These are phyloP conservation scores for Tetramorium alpestre DNA, from an alignment of 1,140 invertebrate genomes.

Conservation along the genomic window DNA sequence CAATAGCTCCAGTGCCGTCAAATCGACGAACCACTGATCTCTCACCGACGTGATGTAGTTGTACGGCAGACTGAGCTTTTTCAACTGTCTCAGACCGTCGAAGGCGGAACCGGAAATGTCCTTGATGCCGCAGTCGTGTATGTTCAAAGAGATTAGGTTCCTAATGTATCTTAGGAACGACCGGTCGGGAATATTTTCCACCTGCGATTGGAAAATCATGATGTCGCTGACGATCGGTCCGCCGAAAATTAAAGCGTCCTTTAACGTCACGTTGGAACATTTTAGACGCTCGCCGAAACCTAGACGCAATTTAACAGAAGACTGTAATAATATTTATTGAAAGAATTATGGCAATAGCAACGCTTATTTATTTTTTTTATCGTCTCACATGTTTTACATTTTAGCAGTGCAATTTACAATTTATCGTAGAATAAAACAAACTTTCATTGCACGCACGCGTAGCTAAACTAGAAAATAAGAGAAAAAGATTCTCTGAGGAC, in stretches of 20 bases:
- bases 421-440: not conserved
- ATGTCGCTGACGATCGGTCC: constrained; percentile 58
- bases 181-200: constrained; percentile 63
- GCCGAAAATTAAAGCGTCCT: constrained; percentile 35
- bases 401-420: not conserved
- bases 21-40: constrained; percentile 72
- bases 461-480: constrained; percentile 2
- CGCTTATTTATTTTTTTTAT: not conserved
- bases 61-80: constrained; percentile 75
- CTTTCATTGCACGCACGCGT: not conserved
- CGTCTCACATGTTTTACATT: not conserved
- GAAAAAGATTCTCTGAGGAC: not conserved
- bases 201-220: constrained; percentile 72
- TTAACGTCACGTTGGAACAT: constrained; percentile 73
- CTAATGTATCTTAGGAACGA: constrained; percentile 67
- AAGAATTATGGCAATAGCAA: not conserved
- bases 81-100: constrained; percentile 61
- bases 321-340: not conserved
- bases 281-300: constrained; percentile 68
- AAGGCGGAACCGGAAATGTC: constrained; percentile 75
- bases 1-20: constrained; percentile 76
- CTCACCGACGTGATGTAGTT: constrained; percentile 75
- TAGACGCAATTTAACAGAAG: constrained; percentile 16
- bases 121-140: constrained; percentile 75
- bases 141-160: constrained; percentile 72